Evolutionary conservation across 2,888 invertebrate genomes (phyloP).

Genomic region (Athalia rosae): DNA sequence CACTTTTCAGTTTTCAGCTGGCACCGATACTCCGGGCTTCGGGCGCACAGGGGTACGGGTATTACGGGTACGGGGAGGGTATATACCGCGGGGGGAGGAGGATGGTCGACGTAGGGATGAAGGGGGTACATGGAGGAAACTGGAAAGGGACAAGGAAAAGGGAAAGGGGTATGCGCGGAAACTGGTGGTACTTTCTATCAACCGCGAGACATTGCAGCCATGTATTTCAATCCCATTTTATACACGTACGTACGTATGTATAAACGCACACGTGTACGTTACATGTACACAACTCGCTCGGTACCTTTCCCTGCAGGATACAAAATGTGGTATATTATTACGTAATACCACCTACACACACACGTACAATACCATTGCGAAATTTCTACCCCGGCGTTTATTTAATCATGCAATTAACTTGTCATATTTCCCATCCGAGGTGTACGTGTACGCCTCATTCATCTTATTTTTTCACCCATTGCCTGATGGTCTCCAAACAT

Average conservation of each 20-base stretch:
- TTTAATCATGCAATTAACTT: slow-evolving; percentile 38
- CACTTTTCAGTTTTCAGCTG: slow-evolving; percentile 46
- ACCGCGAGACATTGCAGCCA: slow-evolving; percentile 31
- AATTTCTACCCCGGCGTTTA: slow-evolving; percentile 2
- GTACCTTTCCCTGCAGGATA: too few relatives aligned
- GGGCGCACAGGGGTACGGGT: background rate
- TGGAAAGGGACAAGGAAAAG: background rate
- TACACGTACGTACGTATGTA: background rate
- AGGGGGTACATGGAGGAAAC: slow-evolving; percentile 7
- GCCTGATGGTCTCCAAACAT: background rate
- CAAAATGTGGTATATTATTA: too few relatives aligned
- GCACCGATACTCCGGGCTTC: slow-evolving; percentile 41
- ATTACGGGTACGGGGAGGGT: background rate
- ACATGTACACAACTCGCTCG: too few relatives aligned
- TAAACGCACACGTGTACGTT: background rate
- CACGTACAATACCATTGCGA: background rate
- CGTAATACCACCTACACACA: background rate
- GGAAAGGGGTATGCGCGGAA: slow-evolving; percentile 14
- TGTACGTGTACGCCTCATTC: background rate
- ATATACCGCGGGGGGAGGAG: background rate
- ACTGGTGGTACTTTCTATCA: slow-evolving; percentile 28
- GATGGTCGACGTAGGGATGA: background rate
- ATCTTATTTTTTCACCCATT: background rate
- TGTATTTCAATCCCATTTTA: slow-evolving; percentile 35
- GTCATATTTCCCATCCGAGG: slow-evolving; percentile 4